Conservation (phyloP, 2,113 vertebrate species). For the Sigmodon hispidus region DNA sequence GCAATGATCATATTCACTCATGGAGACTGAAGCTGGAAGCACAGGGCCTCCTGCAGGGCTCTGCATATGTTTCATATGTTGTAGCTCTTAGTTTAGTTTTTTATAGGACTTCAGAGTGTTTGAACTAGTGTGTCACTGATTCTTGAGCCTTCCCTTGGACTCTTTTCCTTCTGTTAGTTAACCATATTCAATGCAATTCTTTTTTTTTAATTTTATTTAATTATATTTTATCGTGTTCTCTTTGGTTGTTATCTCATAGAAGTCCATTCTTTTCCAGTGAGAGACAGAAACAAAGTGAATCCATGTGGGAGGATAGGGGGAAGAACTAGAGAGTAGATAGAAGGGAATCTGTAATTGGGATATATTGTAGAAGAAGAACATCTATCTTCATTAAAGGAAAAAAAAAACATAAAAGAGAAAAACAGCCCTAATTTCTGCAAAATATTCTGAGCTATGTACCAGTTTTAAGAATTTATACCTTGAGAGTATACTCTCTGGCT, state of each 20-base stretch:
- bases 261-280: neutral
- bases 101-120: neutral
- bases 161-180: neutral
- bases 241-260: neutral
- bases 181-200: neutral
- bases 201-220: neutral
- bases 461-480: neutral
- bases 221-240: neutral
- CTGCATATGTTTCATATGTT: neutral
- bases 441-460: fast-evolving
- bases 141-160: neutral
- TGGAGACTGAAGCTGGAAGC: neutral
- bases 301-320: no score
- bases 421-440: neutral
- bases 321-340: neutral
- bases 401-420: neutral
- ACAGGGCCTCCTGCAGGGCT: neutral
- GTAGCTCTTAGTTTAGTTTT: no score
- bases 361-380: neutral
- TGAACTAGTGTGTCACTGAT: neutral
- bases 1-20: neutral
- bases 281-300: neutral
- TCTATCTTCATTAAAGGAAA: neutral
- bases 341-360: neutral
- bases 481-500: neutral